phyloP scores from a whole-genome alignment of 2,113 vertebrate species.

The Odocoileus hemionus region DNA sequence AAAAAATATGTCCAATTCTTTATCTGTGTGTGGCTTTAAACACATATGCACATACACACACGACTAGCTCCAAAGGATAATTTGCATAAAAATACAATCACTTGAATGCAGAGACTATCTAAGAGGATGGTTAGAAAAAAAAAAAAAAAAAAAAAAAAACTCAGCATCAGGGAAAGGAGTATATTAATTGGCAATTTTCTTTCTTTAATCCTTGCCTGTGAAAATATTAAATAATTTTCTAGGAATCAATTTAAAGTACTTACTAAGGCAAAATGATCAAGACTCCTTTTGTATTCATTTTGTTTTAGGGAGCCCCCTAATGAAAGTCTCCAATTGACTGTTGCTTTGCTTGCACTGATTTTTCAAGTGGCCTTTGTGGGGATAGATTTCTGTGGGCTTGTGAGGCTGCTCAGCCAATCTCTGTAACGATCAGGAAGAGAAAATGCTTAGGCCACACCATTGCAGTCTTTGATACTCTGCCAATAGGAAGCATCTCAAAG shows the following conservation, averaged over 20 bases:
- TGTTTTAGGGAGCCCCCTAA: slow-evolving; percentile 51
- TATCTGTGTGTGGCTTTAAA: slow-evolving; percentile 54
- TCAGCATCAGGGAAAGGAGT: slow-evolving; percentile 37
- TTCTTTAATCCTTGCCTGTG: slow-evolving; percentile 56
- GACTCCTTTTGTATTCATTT: slow-evolving; percentile 63
- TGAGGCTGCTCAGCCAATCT: slow-evolving; percentile 39
- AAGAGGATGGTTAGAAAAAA: not conserved
- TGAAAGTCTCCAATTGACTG: slow-evolving; percentile 59
- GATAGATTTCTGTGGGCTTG: slow-evolving; percentile 36
- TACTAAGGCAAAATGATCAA: slow-evolving; percentile 44
- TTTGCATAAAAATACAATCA: slow-evolving; percentile 56
- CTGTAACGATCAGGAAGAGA: not conserved
- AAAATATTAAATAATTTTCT: slow-evolving; percentile 67
- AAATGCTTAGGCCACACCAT: not conserved
- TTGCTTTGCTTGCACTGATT: slow-evolving; percentile 43
- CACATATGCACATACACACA: not conserved
- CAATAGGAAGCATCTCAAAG: slow-evolving; percentile 1
- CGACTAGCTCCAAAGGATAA: not conserved
- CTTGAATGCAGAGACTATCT: slow-evolving; percentile 42
- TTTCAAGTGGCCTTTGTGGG: slow-evolving; percentile 69
- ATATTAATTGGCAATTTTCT: slow-evolving; percentile 52
- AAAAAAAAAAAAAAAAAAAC: not conserved
- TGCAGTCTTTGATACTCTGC: slow-evolving; percentile 4
- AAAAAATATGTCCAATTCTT: slow-evolving; percentile 53
- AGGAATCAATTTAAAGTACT: slow-evolving; percentile 20